Evolutionary conservation across 2,888 invertebrate species (phyloP), one percentile per base, ranked within the genome.

Genomic region (Drosophila ochracea): DNA sequence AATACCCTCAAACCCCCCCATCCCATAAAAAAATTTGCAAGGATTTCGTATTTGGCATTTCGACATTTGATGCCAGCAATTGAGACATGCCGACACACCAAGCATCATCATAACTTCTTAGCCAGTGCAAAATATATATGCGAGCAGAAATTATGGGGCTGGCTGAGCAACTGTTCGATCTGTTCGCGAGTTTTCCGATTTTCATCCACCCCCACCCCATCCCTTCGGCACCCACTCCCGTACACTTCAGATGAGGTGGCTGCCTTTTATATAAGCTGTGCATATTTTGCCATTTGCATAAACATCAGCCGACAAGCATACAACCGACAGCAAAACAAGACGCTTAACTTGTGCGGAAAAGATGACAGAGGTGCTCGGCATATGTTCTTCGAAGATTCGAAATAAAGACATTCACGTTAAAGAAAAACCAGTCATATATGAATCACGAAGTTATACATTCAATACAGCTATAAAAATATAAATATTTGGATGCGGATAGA

Each of bases 1-100:
- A 19, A 6, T 37, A 0, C 9, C 25, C 0, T 3, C 10, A 19
- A 68, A 72, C 13, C 4, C 25, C 30, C 4, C 41, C 5, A 1
- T 2, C 11, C 1, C 5, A 31, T 31, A 11, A 4, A 25, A 47
- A 25, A 25, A 80, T 68, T 81, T 60, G 71, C 64, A 62, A 55
- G 49, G 53, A 70, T 79, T 88, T 85, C 67, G 81, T 78, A 76
- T 84, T 84, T 85, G 68, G 80, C 73, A 78, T 83, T 79, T 79
- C 57, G 73, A 67, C 68, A 28, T 78, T 84, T 78, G 70, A 81
- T 65, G 74, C 59, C 74, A 54, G 33, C 58, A 55, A 65, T 60
- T 43, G 67, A 63, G 35, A 57, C 30, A 50, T 64, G 43, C 50
- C 52, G 54, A 52, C 58, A 60, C 47, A 72, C 13, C 7, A 57